These are phyloP conservation scores for Rachycentron canadum DNA, from an alignment of 2,797 vertebrate species.

Conservation along the genomic window DNA sequence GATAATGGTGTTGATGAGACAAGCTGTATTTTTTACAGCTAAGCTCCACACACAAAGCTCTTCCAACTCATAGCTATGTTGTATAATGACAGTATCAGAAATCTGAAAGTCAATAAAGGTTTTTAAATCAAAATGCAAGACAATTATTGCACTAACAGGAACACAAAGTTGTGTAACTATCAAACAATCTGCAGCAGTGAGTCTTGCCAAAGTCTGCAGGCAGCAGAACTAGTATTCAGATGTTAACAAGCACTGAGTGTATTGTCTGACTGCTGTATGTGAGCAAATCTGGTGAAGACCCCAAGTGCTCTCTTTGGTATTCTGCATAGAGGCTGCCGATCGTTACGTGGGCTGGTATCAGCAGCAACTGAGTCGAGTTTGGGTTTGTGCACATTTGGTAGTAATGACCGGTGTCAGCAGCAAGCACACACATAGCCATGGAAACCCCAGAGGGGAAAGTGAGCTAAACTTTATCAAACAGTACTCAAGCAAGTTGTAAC, in stretches of 20 bases:
- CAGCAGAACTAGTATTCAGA: neutral
- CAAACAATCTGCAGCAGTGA: neutral
- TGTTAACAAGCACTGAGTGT: neutral
- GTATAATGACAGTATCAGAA: neutral
- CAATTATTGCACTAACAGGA: neutral
- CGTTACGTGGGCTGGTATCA: neutral
- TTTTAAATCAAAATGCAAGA: neutral
- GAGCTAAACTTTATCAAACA: neutral
- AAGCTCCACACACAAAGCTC: neutral
- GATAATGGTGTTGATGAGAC: neutral
- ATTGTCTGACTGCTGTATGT: neutral
- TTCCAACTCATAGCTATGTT: neutral
- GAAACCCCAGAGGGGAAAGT: neutral
- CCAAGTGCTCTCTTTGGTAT: neutral
- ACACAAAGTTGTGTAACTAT: neutral
- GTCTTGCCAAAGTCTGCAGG: neutral
- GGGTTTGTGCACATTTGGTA: neutral
- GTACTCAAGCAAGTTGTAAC: neutral
- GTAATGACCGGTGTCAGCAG: neutral
- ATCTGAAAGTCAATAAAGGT: neutral
- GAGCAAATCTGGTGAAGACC: neutral
- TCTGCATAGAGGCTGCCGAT: neutral
- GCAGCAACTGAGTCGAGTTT: too few relatives aligned
- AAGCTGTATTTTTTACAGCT: too few relatives aligned
- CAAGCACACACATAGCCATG: too few relatives aligned